Percentiles rank a stretch among this genome's conserved stretches.
Evolutionary conservation across 2,113 vertebrate genomes (phyloP).

Genomic region (Pongo pygmaeus): DNA sequence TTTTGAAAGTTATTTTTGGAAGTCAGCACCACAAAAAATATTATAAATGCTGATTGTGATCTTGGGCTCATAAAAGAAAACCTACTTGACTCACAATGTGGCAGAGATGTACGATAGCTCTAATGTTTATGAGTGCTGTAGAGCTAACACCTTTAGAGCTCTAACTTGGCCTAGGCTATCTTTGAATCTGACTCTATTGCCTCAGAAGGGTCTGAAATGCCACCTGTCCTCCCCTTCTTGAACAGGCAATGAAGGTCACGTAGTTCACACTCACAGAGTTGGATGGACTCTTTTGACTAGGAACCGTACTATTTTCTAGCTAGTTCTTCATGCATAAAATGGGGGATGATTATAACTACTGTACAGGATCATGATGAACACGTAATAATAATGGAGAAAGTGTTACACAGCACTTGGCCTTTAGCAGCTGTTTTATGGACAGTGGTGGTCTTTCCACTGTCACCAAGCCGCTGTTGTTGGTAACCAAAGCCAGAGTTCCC

Average conservation of each 20-base stretch:
- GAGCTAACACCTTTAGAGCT: not conserved
- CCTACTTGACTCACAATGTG: not conserved
- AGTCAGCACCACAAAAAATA: not conserved
- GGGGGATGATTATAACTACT: not conserved
- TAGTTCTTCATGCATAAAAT: not conserved
- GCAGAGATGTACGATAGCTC: not conserved
- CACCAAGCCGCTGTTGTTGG: not conserved
- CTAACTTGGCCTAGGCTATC: not conserved
- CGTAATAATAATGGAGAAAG: not conserved
- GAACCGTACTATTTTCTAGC: not conserved
- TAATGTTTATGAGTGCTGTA: fast-evolving
- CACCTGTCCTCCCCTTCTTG: not conserved
- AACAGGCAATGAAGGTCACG: not conserved
- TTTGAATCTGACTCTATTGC: not conserved
- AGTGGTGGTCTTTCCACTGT: not conserved
- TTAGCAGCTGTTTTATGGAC: not conserved
- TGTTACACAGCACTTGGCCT: not conserved
- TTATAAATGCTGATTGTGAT: not conserved
- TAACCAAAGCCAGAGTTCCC: not conserved
- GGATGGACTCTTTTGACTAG: not conserved
- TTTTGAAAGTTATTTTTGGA: not conserved
- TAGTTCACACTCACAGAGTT: not conserved
- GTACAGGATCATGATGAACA: no score
- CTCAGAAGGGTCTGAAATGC: not conserved
- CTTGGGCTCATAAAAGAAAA: not conserved